These are phyloP conservation scores for Volucella inflata DNA, from an alignment of 2,888 invertebrate species.

Conservation along the genomic window DNA sequence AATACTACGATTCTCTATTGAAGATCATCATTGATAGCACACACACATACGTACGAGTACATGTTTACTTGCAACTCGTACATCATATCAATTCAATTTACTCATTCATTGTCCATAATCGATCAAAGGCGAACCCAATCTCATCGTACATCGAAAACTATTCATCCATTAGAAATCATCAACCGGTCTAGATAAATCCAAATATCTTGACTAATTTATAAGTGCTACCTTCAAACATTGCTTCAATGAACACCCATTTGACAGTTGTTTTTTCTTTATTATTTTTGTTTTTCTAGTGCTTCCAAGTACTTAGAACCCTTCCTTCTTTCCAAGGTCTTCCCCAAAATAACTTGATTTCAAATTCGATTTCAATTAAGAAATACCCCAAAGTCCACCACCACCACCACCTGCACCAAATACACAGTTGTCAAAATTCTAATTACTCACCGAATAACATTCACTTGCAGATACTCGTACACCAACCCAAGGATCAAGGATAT, in stretches of 20 bases:
- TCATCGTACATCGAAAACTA: constrained; percentile 45
- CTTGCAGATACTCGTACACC: constrained; percentile 24
- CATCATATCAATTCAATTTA: constrained; percentile 52
- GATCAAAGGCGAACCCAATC: constrained; percentile 55
- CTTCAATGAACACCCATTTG: constrained; percentile 41
- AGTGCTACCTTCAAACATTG: constrained; percentile 39
- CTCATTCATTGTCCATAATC: constrained; percentile 65
- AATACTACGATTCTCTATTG: too few species aligned
- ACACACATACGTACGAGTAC: not conserved
- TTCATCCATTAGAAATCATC: constrained; percentile 57
- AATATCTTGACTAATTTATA: constrained; percentile 69
- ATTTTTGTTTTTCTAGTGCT: not conserved
- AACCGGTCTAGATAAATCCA: constrained; percentile 34
- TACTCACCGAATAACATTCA: constrained; percentile 57
- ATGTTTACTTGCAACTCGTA: constrained; percentile 1
- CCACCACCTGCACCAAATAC: constrained; percentile 9
- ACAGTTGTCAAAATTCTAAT: constrained; percentile 74
- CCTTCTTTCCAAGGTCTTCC: not conserved
- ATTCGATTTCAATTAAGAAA: constrained; percentile 75
- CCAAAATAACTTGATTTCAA: constrained; percentile 66
- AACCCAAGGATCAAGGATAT: constrained; percentile 61
- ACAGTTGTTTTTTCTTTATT: not conserved
- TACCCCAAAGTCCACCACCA: constrained; percentile 32
- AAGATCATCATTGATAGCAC: too few species aligned
- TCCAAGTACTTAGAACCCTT: not conserved